Base-by-base conservation (phyloP, 2,888 invertebrate genomes). In the Rotaria socialis region DNA sequence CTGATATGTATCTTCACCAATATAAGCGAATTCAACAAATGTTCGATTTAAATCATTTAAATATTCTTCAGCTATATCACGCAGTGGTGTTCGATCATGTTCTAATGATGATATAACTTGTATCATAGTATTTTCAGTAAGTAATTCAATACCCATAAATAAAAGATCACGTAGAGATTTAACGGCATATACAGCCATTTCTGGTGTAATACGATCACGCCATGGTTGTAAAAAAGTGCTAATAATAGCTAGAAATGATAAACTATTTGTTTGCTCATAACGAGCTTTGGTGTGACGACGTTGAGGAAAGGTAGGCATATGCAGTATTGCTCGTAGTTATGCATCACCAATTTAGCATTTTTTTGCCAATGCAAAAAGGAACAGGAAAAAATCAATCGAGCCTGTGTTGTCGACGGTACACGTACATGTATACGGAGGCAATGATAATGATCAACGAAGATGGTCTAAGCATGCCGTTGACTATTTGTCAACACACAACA, bases 91-190 rank as follows among this genome's bases (percentile, higher is more conserved):
- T 19, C 67, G 67, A 41, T 67, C 19, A 35, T 67, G 67, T 67
- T 27, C 35, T 67, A 35, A 35, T 14, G 10, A 67, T 35, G 67
- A 67, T 67, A 67, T 67, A 19, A 67, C 67, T 67, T 67, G 67
- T 67, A 67, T 67, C 67, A 67, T 67, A 2, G 67, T 67, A 67
- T 67, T 67, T 67, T 67, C 67, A 16, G 67, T 67, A 35, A 67
- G 35, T 67, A 67, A 67, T 67, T 67, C 67, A 67, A 67, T 67
- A 16, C 67, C 67, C 67, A 67, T 67, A 7, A 67, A 41, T 35
- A 67, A 4, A 27, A 67, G 67, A 67, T 67, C 67, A 67, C 67
- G 67, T 35, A 67, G 2, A 14, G 35, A 14, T 67, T 67, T 67
- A 14, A 67, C 35, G 1, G 35, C 67, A 67, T 67, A 67, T 14